Evolutionary conservation across 2,113 vertebrate species (phyloP).

Genomic region (Taurulus bubalis): DNA sequence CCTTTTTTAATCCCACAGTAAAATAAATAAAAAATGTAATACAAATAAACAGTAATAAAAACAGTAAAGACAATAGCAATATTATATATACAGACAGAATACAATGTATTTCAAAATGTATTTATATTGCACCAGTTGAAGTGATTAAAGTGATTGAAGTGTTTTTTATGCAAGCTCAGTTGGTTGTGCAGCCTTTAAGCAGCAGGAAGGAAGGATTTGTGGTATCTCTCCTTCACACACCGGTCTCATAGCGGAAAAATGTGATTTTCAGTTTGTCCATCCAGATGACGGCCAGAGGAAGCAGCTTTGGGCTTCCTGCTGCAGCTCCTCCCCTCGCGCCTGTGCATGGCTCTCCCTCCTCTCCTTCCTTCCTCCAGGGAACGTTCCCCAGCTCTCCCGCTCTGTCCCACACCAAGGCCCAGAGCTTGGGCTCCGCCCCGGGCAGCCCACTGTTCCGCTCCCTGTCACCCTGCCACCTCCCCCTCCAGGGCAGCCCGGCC

Average conservation of each 20-base stretch:
- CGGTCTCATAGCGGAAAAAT: background rate
- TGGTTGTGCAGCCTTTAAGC: too few relatives aligned
- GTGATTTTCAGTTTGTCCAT: conserved; percentile 57
- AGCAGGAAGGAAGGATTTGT: too few relatives aligned
- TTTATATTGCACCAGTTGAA: too few relatives aligned
- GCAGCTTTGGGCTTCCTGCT: conserved; percentile 65
- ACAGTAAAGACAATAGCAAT: too few relatives aligned
- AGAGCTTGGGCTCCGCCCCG: conserved; percentile 71
- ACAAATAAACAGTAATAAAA: too few relatives aligned
- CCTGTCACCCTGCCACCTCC: conserved; percentile 81
- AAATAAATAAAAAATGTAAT: too few relatives aligned
- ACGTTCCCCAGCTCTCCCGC: conserved; percentile 81
- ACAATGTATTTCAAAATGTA: too few relatives aligned
- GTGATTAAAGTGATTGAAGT: too few relatives aligned
- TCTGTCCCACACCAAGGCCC: conserved; percentile 61
- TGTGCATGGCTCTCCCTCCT: conserved; percentile 46
- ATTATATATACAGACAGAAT: too few relatives aligned
- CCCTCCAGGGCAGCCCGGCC: conserved; percentile 87
- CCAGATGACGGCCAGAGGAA: conserved; percentile 37
- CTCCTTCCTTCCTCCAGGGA: conserved; percentile 74
- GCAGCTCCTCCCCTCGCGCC: conserved; percentile 30
- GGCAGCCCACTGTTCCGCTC: conserved; percentile 90
- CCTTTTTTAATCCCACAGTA: too few relatives aligned
- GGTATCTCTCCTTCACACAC: too few relatives aligned
- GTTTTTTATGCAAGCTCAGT: too few relatives aligned